Base-by-base conservation (phyloP, 2,797 vertebrate genomes). In the Cercopithecus diana region DNA sequence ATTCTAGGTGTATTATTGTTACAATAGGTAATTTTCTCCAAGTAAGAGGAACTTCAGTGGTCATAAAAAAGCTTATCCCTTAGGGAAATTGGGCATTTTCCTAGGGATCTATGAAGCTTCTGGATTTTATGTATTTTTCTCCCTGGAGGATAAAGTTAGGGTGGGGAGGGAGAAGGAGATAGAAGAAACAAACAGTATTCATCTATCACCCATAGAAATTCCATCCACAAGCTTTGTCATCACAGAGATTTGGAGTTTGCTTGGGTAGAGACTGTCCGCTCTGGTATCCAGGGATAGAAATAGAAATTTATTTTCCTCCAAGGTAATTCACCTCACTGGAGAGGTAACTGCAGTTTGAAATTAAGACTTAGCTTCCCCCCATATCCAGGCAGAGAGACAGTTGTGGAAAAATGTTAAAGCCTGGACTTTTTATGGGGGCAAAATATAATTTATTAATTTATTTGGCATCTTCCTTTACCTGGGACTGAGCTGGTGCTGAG, bases 111-210 rank as follows among this genome's bases (percentile, higher is more conserved):
- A 11, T 75, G 50, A 87, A 70, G 41, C 20, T 88, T 73, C 33
- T 93, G 39, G 30, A 75, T 55, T 93, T 88, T 81, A 75, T 76
- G 4, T 70, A 70, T 79, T 85, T 95, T 83, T 92, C 24, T 87
- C 57, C 55, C 55, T 92, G 26, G 48, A 88, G 64, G 52, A 86
- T 88, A 72, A 61, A 87, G n/a, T 95, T 77, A 77, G 39, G 45
- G 39, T 55, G n/a, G 55, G 72, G 26, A 36, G 12, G 48, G 70
- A 26, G 5, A 70, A 26, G 30, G n/a, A 73, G 43, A 72, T 73
- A 22, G 28, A 81, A 95, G 20, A 88, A 84, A 73, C 19, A 67
- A 85, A 50, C 20, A 83, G 24, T 20, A 45, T 84, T 84, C n/a
- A 17, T 43, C 67, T 61, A 13, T 95, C 90, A 70, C 70, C 36